These are phyloP conservation scores for Anguilla anguilla DNA, from an alignment of 2,797 vertebrate species.

Conservation along the genomic window DNA sequence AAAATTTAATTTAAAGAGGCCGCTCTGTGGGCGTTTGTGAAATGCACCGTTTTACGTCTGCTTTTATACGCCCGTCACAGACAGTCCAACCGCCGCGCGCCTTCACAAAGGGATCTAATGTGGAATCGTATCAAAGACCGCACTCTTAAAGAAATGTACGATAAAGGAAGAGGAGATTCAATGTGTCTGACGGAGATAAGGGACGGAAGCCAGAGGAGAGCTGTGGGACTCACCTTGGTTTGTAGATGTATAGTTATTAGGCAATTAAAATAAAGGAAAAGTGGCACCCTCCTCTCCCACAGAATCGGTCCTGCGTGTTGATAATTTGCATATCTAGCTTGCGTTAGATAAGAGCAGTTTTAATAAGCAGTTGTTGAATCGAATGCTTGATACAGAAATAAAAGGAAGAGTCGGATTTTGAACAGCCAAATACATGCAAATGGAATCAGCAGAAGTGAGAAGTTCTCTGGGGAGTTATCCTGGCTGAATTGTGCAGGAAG, in stretches of 20 bases:
- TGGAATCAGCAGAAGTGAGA: not conserved
- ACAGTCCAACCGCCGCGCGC: not conserved
- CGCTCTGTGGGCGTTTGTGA: not conserved
- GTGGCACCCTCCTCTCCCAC: not conserved
- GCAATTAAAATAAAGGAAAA: constrained; percentile 3
- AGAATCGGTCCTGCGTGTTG: not conserved
- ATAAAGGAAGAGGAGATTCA: not conserved
- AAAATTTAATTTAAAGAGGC: not conserved
- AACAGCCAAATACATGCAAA: not conserved
- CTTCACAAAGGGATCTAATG: not conserved
- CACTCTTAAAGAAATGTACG: not conserved
- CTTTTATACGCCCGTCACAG: not conserved
- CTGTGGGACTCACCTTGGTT: not conserved
- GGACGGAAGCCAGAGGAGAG: not conserved
- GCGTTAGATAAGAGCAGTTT: not conserved
- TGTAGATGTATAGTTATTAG: not conserved
- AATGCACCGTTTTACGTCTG: not conserved
- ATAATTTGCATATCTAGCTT: not conserved
- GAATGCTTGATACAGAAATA: not conserved
- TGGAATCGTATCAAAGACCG: not conserved
- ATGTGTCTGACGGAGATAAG: not conserved
- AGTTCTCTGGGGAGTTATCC: too few relatives aligned
- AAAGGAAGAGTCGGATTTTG: not conserved
- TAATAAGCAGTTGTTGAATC: not conserved
- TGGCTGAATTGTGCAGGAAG: not conserved